These are phyloP conservation scores for Arothron firmamentum DNA, from an alignment of 2,113 vertebrate genomes.

Conservation along the genomic window DNA sequence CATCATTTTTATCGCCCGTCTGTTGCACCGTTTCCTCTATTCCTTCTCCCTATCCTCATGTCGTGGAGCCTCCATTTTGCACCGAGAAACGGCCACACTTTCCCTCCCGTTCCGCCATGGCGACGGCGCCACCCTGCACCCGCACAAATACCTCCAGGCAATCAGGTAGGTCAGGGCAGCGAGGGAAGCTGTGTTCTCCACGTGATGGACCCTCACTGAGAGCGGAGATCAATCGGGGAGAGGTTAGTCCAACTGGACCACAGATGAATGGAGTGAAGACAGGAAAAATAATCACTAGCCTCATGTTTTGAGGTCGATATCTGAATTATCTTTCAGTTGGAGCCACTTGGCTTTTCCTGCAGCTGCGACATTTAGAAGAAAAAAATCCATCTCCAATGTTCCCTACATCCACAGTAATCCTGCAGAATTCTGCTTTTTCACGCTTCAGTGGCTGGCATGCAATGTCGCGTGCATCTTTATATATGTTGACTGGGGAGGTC, in stretches of 20 bases:
- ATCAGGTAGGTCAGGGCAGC: slow-evolving; percentile 18
- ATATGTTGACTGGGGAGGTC: slow-evolving; percentile 7
- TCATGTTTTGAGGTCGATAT: not conserved
- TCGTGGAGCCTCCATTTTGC: slow-evolving; percentile 32
- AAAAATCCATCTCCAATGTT: slow-evolving; percentile 5
- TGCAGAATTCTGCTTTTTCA: not conserved
- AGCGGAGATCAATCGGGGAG: slow-evolving; percentile 14
- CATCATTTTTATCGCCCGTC: not conserved
- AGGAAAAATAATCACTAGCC: not conserved
- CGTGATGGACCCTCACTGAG: slow-evolving; percentile 1
- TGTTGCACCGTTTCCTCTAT: slow-evolving; percentile 10
- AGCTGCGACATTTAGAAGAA: slow-evolving; percentile 1
- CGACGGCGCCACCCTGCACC: slow-evolving; percentile 7
- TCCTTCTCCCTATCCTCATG: slow-evolving; percentile 12
- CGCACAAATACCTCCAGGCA: slow-evolving; percentile 2
- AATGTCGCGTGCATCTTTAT: slow-evolving; percentile 12
- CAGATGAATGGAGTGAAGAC: slow-evolving; percentile 8
- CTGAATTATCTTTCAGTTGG: not conserved
- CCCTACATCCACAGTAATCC: slow-evolving; percentile 10
- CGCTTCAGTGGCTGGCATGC: slow-evolving; percentile 14
- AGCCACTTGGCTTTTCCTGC: slow-evolving; percentile 3
- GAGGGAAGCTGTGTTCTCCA: not conserved
- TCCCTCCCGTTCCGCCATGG: slow-evolving; percentile 9
- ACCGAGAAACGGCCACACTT: slow-evolving; percentile 31
- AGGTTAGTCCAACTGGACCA: slow-evolving; percentile 27